Conservation (phyloP, 1,140 invertebrate genomes). For the Dinoponera quadriceps region DNA sequence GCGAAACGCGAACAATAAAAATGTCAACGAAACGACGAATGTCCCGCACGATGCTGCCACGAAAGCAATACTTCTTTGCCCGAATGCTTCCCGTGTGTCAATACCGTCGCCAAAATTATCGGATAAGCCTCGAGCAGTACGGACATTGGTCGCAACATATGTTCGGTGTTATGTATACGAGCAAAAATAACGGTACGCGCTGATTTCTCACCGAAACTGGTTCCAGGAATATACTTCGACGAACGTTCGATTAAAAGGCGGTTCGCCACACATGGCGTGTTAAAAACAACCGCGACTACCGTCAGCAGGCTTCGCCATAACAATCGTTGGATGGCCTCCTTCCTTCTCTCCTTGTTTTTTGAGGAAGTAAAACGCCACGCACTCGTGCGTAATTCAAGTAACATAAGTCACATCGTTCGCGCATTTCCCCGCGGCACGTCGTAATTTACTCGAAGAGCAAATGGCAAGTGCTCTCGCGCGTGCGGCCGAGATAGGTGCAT, state of each 20-base stretch:
- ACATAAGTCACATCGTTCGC: too few relatives aligned
- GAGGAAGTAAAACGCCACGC: neutral
- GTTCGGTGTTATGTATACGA: conserved; percentile 38
- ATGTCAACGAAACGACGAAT: neutral
- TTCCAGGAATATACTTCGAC: conserved; percentile 50
- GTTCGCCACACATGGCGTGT: neutral
- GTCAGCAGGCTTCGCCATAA: neutral
- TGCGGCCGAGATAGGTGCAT: conserved; percentile 2
- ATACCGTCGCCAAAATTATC: conserved; percentile 43
- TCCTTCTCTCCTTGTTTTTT: neutral
- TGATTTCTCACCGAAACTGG: conserved; percentile 69
- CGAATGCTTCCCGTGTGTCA: conserved; percentile 6
- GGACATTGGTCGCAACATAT: conserved; percentile 16
- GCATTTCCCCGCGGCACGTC: neutral
- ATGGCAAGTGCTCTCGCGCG: neutral
- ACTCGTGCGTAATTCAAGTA: neutral
- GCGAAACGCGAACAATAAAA: neutral
- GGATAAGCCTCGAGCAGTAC: neutral
- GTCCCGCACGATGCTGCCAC: neutral
- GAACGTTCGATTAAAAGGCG: conserved; percentile 30
- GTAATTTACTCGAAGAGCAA: conserved; percentile 8
- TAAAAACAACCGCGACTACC: conserved; percentile 35
- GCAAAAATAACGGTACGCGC: conserved; percentile 71
- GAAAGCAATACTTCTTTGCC: neutral
- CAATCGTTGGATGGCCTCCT: neutral